Evolutionary conservation across 2,113 vertebrate species (phyloP).

Genomic region (Cyanoderma ruficeps): DNA sequence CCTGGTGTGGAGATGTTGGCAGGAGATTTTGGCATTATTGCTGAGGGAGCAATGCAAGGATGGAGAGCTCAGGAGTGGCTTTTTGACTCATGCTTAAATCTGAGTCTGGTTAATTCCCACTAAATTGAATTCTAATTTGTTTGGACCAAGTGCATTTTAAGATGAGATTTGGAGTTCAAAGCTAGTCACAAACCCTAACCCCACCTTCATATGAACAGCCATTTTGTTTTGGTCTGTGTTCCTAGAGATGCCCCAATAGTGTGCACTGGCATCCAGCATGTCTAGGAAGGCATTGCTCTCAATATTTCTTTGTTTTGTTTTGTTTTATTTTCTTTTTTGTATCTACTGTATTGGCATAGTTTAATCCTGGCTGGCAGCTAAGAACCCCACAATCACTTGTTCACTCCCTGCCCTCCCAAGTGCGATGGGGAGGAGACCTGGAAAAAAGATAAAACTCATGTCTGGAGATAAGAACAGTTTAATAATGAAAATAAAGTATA

Average conservation of each 20-base stretch:
- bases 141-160: background rate
- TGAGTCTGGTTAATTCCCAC: background rate
- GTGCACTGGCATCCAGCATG: background rate
- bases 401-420: background rate
- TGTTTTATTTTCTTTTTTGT: background rate
- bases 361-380: background rate
- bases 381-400: background rate
- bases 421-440: background rate
- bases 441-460: background rate
- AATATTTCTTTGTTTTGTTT: background rate
- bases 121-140: background rate
- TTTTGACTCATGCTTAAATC: background rate
- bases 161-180: background rate
- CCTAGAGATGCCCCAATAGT: background rate
- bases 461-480: background rate
- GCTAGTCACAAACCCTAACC: background rate
- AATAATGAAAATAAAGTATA: background rate
- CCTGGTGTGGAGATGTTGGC: background rate
- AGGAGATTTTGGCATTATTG: background rate
- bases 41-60: rapidly evolving
- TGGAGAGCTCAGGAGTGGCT: background rate
- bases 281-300: background rate
- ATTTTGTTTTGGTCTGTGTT: background rate
- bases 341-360: background rate
- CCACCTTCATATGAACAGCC: background rate